A percentile compares a stretch with the other conserved stretches of the same genome.
Conservation (phyloP, 2,888 invertebrate species). For the Sminthurinus aureus region DNA sequence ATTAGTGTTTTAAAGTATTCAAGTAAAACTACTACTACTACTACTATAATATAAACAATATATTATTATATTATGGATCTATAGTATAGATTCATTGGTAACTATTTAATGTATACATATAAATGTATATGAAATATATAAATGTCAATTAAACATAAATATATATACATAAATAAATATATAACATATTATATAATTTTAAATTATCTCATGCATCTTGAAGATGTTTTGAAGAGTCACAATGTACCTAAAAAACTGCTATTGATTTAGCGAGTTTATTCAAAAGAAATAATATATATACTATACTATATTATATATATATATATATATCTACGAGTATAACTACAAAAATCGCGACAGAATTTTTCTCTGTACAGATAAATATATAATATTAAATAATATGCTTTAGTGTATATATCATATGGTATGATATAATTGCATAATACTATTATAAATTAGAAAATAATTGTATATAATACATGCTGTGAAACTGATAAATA, state of each 20-base stretch:
- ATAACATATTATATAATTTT: neutral
- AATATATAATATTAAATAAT: no score
- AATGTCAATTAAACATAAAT: neutral
- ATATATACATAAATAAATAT: neutral
- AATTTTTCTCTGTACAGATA: neutral
- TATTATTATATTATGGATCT: no score
- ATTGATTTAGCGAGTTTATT: neutral
- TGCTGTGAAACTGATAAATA: no score
- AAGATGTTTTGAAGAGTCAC: constrained; percentile 4
- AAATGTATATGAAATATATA: neutral
- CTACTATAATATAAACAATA: no score
- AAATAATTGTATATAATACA: no score
- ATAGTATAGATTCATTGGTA: no score
- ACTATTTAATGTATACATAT: neutral
- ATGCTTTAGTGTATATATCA: no score
- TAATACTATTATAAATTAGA: no score
- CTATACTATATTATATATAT: neutral
- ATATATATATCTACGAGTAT: neutral
- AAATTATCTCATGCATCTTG: neutral
- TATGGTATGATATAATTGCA: no score
- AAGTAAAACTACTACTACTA: neutral
- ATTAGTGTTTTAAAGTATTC: neutral
- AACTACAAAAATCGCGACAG: neutral
- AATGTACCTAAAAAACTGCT: neutral
- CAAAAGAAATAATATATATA: neutral